Evolutionary conservation across 2,797 vertebrate species (phyloP).

Genomic region (Acipenser oxyrinchus): DNA sequence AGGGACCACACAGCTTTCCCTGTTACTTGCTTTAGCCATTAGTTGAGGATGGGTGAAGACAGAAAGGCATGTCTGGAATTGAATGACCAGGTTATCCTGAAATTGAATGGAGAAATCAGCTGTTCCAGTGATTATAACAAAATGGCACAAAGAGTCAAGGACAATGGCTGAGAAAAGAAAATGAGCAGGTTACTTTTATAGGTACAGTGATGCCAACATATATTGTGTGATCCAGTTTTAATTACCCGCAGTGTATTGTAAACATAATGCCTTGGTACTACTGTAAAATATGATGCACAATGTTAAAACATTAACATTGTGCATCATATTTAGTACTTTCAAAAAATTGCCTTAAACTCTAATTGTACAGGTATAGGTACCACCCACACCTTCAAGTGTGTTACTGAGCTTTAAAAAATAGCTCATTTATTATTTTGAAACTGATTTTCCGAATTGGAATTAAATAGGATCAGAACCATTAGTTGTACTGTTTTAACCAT

Average conservation of each 20-base stretch:
- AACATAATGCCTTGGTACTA: too few species aligned
- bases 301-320: too few species aligned
- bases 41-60: slow-evolving; percentile 94
- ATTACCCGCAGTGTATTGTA: too few species aligned
- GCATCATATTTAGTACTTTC: too few species aligned
- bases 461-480: too few species aligned
- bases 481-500: too few species aligned
- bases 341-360: too few species aligned
- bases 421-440: neutral
- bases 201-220: slow-evolving; percentile 9
- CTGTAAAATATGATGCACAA: too few species aligned
- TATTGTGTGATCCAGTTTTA: too few species aligned
- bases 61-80: slow-evolving; percentile 86
- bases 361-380: too few species aligned
- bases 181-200: slow-evolving; percentile 54
- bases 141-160: slow-evolving; percentile 83
- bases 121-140: slow-evolving; percentile 76
- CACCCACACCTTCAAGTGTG: too few species aligned
- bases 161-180: slow-evolving; percentile 67
- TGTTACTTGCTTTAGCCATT: slow-evolving; percentile 78
- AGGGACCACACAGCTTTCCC: slow-evolving; percentile 56
- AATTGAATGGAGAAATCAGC: slow-evolving; percentile 92
- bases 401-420: too few species aligned
- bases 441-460: neutral
- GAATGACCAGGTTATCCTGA: slow-evolving; percentile 93